Evolutionary conservation across 1,140 invertebrate genomes (phyloP).

Genomic region (Helicoverpa armigera): DNA sequence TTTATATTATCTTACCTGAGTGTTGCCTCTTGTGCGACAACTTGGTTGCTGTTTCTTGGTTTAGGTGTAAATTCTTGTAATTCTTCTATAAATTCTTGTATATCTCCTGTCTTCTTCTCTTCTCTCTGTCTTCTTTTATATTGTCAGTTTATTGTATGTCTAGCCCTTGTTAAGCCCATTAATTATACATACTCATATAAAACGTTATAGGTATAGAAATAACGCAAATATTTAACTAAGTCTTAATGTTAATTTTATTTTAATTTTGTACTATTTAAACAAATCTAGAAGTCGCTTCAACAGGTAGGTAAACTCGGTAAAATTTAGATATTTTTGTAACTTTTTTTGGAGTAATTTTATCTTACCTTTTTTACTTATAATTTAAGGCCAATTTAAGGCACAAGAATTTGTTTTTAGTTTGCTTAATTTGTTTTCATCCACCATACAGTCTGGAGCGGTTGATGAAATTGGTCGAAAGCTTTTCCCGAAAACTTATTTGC

Average conservation of each 20-base stretch:
- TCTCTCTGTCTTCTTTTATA: constrained; percentile 64
- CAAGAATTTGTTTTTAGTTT: constrained; percentile 74
- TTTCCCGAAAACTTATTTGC: constrained; percentile 77
- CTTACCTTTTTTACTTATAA: constrained; percentile 84
- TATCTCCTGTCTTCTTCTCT: constrained; percentile 45
- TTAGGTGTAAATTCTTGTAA: constrained; percentile 20
- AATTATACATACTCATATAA: constrained; percentile 82
- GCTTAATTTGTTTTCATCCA: constrained; percentile 75
- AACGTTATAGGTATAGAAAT: constrained; percentile 84
- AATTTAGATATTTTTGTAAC: constrained; percentile 80
- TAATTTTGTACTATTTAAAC: constrained; percentile 86
- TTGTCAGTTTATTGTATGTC: constrained; percentile 73
- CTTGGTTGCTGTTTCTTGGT: constrained; percentile 7
- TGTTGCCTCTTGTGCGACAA: constrained; percentile 31
- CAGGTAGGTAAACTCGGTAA: constrained; percentile 82
- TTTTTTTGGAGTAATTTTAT: constrained; percentile 80
- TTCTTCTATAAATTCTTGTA: constrained; percentile 38
- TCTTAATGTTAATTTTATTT: constrained; percentile 84
- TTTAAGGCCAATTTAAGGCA: constrained; percentile 87
- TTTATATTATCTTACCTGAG: constrained; percentile 42
- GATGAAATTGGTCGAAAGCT: constrained; percentile 84
- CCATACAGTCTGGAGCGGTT: constrained; percentile 76
- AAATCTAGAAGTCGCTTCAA: constrained; percentile 85
- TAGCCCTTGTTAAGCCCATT: constrained; percentile 80
- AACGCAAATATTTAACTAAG: constrained; percentile 84